A percentile compares a stretch with the other conserved stretches of the same genome.
Evolutionary conservation across 2,888 invertebrate genomes (phyloP).

Genomic region (Sicus ferrugineus): DNA sequence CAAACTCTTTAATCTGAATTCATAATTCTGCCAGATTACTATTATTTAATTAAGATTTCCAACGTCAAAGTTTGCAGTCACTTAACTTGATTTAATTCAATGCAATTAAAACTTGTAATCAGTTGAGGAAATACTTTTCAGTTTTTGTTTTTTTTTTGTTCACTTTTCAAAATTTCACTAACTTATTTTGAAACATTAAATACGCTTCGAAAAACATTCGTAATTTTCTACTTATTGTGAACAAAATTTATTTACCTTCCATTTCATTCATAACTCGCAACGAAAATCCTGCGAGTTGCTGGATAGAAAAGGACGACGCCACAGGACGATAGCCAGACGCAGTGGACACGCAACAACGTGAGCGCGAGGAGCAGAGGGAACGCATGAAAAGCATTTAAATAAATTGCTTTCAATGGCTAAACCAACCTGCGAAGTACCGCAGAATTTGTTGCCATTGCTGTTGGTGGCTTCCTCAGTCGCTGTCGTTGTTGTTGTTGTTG

Average conservation of each 20-base stretch:
- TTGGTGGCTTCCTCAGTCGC: slow-evolving; percentile 2
- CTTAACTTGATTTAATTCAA: slow-evolving; percentile 4
- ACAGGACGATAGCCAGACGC: not conserved
- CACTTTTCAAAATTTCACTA: too few species aligned
- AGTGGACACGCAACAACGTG: not conserved
- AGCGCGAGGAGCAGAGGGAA: not conserved
- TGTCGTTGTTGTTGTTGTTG: not conserved
- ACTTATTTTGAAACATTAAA: slow-evolving; percentile 5
- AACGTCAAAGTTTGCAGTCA: not conserved
- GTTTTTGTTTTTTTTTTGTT: not conserved
- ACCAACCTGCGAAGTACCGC: slow-evolving; percentile 12
- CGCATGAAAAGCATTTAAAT: slow-evolving; percentile 13
- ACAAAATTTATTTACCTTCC: slow-evolving; percentile 28
- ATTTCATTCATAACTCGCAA: slow-evolving; percentile 12
- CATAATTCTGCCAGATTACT: too few species aligned
- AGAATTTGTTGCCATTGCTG: not conserved
- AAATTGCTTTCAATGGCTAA: slow-evolving; percentile 23
- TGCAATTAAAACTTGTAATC: slow-evolving; percentile 16
- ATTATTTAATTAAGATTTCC: not conserved
- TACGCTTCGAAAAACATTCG: slow-evolving; percentile 9
- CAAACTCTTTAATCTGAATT: too few species aligned
- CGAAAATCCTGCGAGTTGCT: not conserved
- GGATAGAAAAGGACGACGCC: not conserved
- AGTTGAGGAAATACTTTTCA: not conserved
- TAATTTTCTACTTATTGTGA: slow-evolving; percentile 18